A percentile compares a stretch with the other conserved stretches of the same genome.
Conservation (phyloP, 2,113 vertebrate genomes). For the Chloebia gouldiae region DNA sequence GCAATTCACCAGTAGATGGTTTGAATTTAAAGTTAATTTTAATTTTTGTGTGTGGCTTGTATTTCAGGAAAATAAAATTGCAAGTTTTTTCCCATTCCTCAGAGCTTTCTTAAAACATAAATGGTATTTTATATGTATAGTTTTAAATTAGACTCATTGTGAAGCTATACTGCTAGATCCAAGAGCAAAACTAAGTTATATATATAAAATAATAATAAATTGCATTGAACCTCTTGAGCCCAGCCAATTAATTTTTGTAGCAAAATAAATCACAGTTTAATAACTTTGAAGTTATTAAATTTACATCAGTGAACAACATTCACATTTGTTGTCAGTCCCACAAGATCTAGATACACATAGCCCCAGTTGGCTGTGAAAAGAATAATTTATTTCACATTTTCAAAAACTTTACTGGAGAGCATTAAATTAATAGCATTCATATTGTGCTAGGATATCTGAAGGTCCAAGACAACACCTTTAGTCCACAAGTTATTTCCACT, state of each 20-base stretch:
- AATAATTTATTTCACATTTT: background rate
- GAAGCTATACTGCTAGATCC: background rate
- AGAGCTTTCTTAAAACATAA: background rate
- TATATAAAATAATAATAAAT: background rate
- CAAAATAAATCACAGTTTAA: background rate
- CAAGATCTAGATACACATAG: background rate
- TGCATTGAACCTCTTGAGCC: background rate
- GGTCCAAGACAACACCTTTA: background rate
- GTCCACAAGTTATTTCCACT: background rate
- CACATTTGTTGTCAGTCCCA: background rate
- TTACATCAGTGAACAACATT: background rate
- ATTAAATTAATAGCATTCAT: background rate
- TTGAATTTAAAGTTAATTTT: background rate
- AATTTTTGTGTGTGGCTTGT: background rate
- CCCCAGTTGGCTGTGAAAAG: rapidly evolving
- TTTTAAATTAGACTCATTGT: background rate
- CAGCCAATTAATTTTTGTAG: background rate
- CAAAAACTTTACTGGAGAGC: background rate
- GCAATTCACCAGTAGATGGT: background rate
- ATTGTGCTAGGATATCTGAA: background rate
- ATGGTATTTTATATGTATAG: background rate
- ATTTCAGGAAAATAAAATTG: background rate
- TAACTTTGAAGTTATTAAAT: background rate
- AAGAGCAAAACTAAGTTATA: background rate
- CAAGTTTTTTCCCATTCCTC: background rate